A percentile compares a stretch with the other conserved stretches of the same genome.
These are phyloP conservation scores for Nyctibius bracteatus DNA, from an alignment of 2,113 vertebrate species.

Conservation along the genomic window DNA sequence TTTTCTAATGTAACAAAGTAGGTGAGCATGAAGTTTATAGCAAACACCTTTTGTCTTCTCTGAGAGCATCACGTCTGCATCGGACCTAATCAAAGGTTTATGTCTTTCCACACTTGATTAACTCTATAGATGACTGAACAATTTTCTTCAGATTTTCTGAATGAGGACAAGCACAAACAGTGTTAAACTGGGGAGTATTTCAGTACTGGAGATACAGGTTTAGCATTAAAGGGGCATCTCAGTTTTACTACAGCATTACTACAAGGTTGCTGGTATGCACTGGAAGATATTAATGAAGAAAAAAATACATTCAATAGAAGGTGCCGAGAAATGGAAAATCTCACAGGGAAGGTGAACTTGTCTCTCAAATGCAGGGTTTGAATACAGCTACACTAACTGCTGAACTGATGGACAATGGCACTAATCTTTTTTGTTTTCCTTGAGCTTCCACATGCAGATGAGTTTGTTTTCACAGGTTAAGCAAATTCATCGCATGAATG, in stretches of 20 bases:
- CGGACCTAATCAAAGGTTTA: not conserved
- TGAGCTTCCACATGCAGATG: not conserved
- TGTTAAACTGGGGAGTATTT: not conserved
- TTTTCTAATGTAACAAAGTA: not conserved
- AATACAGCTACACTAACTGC: not conserved
- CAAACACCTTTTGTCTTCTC: not conserved
- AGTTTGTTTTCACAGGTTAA: not conserved
- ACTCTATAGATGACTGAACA: not conserved
- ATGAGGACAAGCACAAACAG: fast-evolving
- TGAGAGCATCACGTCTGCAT: not conserved
- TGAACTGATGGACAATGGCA: not conserved
- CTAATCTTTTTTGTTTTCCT: not conserved
- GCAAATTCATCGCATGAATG: not conserved
- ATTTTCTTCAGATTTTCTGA: not conserved
- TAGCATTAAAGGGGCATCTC: not conserved
- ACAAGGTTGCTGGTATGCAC: not conserved
- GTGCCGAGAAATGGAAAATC: not conserved
- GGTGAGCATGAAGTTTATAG: not conserved
- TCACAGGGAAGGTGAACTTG: no score
- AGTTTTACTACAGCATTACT: not conserved
- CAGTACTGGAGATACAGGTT: not conserved
- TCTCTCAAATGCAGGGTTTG: not conserved
- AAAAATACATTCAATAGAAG: not conserved
- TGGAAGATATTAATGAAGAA: not conserved
- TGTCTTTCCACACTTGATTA: not conserved